A percentile compares a stretch with the other conserved stretches of the same genome.
Evolutionary conservation across 2,888 invertebrate genomes (phyloP).

Genomic region (Thecophora atra): DNA sequence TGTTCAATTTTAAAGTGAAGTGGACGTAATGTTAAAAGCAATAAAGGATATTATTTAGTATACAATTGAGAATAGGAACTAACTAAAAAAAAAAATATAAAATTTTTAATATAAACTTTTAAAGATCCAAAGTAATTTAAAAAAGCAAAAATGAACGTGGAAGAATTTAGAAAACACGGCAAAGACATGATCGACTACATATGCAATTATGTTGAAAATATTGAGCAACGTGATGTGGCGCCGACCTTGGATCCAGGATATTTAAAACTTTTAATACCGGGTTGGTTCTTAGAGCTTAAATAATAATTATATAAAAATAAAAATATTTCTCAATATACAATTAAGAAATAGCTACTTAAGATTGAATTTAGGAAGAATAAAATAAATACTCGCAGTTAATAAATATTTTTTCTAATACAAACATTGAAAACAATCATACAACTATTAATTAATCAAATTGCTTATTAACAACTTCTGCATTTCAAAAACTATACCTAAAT

Average conservation of each 20-base stretch:
- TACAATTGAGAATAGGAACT: not conserved
- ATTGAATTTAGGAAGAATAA: too few species aligned
- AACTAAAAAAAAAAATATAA: constrained; percentile 19
- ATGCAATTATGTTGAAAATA: constrained; percentile 77
- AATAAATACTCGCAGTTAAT: too few species aligned
- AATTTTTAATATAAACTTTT: too few species aligned
- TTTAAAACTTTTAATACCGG: constrained; percentile 74
- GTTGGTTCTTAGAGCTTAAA: constrained; percentile 50
- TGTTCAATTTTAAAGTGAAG: not conserved
- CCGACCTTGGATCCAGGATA: constrained; percentile 84
- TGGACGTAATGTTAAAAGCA: not conserved
- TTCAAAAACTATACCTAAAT: too few species aligned
- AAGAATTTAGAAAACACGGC: constrained; percentile 78
- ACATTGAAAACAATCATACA: too few species aligned
- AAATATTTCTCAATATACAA: too few species aligned
- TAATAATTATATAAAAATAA: too few species aligned
- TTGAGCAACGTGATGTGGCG: constrained; percentile 76
- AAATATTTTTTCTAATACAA: too few species aligned
- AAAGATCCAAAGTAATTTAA: too few species aligned
- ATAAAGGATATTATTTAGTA: not conserved
- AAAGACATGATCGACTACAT: constrained; percentile 88
- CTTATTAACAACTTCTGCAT: too few species aligned
- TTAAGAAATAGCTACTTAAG: too few species aligned
- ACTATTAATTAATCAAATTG: too few species aligned
- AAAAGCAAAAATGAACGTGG: constrained; percentile 73